A percentile compares a stretch with the other conserved stretches of the same genome.
Conservation (phyloP, 2,888 invertebrate genomes). For the Halictus ligatus region DNA sequence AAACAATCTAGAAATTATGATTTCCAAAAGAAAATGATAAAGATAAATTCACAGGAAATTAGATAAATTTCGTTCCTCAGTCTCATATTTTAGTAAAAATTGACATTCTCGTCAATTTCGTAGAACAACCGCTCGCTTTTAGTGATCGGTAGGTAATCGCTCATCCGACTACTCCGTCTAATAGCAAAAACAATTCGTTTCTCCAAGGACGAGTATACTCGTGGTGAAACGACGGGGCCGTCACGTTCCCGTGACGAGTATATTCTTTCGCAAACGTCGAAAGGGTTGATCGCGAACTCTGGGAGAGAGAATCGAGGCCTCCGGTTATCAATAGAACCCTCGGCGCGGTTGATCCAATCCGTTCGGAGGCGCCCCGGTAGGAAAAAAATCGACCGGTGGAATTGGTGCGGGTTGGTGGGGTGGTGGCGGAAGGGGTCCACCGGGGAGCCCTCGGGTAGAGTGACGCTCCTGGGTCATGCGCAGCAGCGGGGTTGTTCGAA, state of each 20-base stretch:
- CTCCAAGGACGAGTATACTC: not conserved
- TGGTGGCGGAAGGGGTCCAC: not conserved
- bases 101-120: not conserved
- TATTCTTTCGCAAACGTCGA: not conserved
- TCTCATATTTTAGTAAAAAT: not conserved
- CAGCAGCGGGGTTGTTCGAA: not conserved
- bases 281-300: not conserved
- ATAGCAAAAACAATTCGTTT: not conserved
- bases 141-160: no score
- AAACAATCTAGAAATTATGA: no score
- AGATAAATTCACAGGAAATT: not conserved
- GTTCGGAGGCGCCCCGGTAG: constrained; percentile 27
- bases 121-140: not conserved
- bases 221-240: not conserved
- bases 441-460: not conserved
- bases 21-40: not conserved
- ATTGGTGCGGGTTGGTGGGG: constrained; percentile 10
- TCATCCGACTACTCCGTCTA: no score
- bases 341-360: not conserved
- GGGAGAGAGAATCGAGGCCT: not conserved
- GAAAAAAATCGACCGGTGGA: constrained; percentile 44
- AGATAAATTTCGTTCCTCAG: not conserved
- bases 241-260: not conserved
- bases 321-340: not conserved
- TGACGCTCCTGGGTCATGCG: constrained; percentile 67